A percentile compares a stretch with the other conserved stretches of the same genome.
These are phyloP conservation scores for Nomia melanderi DNA, from an alignment of 1,140 invertebrate species.

Conservation along the genomic window DNA sequence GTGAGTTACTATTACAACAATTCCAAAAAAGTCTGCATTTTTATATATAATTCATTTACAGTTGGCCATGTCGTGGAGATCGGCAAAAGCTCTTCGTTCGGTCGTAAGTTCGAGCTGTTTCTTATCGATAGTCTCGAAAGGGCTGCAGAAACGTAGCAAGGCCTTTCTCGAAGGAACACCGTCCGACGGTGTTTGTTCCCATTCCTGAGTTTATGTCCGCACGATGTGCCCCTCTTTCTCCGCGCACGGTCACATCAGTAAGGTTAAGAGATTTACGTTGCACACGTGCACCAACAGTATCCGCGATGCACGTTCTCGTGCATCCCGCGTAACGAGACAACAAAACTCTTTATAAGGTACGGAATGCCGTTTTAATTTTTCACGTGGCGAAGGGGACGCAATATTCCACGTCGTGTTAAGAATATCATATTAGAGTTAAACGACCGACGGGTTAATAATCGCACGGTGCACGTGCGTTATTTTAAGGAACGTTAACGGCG, in stretches of 20 bases:
- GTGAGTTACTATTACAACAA: too few relatives aligned
- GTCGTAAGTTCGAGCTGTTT: not conserved
- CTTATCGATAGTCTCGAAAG: conserved; percentile 26
- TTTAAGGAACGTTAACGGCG: not conserved
- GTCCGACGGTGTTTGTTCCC: conserved; percentile 54
- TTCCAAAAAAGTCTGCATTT: too few relatives aligned
- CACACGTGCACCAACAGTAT: conserved; percentile 67
- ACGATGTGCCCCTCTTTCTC: conserved; percentile 30
- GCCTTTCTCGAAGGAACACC: conserved; percentile 49
- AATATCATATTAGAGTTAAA: conserved; percentile 49
- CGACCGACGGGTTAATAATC: conserved; percentile 21
- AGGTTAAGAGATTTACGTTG: conserved; percentile 71
- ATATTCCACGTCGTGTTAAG: conserved; percentile 45
- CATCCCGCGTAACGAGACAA: conserved; percentile 74
- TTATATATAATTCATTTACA: too few relatives aligned
- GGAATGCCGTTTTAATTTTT: conserved; percentile 58
- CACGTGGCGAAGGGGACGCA: conserved; percentile 34
- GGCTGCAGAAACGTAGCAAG: conserved; percentile 8
- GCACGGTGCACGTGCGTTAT: conserved; percentile 9
- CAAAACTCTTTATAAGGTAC: conserved; percentile 73
- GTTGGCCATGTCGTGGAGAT: too few relatives aligned
- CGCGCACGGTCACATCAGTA: conserved; percentile 61
- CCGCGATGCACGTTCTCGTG: conserved; percentile 63
- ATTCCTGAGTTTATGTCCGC: conserved; percentile 54
- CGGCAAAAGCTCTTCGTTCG: not conserved